phyloP scores from a whole-genome alignment of 2,888 invertebrate species.

The Orchesella flavescens region DNA sequence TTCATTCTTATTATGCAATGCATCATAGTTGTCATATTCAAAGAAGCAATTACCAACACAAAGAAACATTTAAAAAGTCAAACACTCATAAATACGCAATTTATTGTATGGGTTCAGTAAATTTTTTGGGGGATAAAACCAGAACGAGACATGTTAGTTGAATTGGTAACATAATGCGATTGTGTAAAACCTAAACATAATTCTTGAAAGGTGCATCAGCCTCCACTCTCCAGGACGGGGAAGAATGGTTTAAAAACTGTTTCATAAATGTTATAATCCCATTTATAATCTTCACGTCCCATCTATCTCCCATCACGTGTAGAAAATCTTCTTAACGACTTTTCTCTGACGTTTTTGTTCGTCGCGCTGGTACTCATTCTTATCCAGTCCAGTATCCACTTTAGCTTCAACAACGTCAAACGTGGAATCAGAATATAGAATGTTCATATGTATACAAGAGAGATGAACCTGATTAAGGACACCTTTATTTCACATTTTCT shows the following conservation, averaged over 20 bases:
- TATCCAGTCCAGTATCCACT: not conserved
- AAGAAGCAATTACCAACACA: not conserved
- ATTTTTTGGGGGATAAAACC: not conserved
- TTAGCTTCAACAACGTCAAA: not conserved
- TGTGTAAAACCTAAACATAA: not conserved
- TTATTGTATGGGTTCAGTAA: conserved; percentile 15
- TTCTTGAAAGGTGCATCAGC: not conserved
- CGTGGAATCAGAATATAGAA: not conserved
- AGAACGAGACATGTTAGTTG: not conserved
- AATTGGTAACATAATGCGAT: not conserved
- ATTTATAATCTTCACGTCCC: conserved; percentile 30
- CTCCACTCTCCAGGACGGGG: not conserved
- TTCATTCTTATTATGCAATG: not conserved
- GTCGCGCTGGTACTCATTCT: conserved; percentile 1
- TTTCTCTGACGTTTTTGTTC: not conserved
- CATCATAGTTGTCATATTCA: not conserved
- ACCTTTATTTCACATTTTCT: not conserved
- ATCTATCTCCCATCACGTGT: conserved; percentile 7
- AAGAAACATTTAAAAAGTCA: conserved; percentile 11
- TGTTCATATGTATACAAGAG: not conserved
- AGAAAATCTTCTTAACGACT: conserved; percentile 30
- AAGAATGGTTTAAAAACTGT: not conserved
- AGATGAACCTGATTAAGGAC: conserved; percentile 18
- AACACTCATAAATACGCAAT: conserved; percentile 31
- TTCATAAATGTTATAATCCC: conserved; percentile 24